Conservation (phyloP, 2,888 invertebrate genomes). For the Drosophila heteroneura region DNA sequence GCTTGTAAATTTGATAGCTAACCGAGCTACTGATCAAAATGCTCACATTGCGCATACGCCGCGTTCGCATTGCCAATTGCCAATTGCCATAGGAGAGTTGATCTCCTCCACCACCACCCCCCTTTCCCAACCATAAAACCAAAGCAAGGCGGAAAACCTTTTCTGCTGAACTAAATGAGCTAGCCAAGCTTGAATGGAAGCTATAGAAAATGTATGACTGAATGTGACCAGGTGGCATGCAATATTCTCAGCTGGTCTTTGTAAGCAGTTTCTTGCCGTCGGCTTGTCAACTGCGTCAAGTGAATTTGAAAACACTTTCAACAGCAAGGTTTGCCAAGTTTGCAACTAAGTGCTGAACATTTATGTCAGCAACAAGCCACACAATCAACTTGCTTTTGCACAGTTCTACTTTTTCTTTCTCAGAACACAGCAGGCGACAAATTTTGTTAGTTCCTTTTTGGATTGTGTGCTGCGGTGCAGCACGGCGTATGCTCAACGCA, state of each 20-base stretch:
- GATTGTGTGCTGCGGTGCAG: constrained; percentile 9
- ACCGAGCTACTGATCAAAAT: constrained; percentile 35
- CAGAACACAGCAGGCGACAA: neutral
- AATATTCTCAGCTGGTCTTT: constrained; percentile 25
- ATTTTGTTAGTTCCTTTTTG: neutral
- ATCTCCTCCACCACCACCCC: neutral
- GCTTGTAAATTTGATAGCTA: neutral
- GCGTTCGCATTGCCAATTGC: constrained; percentile 4
- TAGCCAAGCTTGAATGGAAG: neutral
- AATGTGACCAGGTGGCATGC: constrained; percentile 11
- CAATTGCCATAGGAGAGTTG: neutral
- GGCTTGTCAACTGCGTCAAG: constrained; percentile 42
- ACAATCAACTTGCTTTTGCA: constrained; percentile 20
- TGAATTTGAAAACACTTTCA: constrained; percentile 46
- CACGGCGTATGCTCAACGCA: constrained; percentile 44
- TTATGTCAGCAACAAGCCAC: constrained; percentile 32
- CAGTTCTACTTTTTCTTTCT: neutral
- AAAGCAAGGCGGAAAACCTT: neutral
- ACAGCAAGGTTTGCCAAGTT: constrained; percentile 24
- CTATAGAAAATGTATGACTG: neutral
- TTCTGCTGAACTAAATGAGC: neutral
- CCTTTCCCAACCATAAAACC: neutral
- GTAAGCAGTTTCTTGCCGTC: constrained; percentile 40
- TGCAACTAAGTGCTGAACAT: constrained; percentile 11
- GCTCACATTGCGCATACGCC: constrained; percentile 48